These are phyloP conservation scores for Sesamia inferens DNA, from an alignment of 2,888 invertebrate species.

Conservation along the genomic window DNA sequence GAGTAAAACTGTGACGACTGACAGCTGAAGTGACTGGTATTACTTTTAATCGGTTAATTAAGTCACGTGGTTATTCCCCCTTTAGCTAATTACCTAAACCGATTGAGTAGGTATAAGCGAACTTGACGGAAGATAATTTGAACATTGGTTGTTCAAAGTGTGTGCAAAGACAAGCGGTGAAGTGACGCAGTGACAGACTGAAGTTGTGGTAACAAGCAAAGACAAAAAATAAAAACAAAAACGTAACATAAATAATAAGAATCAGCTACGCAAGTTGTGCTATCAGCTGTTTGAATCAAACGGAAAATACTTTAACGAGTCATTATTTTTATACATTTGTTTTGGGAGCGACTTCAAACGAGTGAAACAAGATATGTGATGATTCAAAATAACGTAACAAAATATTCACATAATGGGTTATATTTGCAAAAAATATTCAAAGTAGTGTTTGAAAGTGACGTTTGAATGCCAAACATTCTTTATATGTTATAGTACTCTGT, in stretches of 20 bases:
- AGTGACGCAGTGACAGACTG: conserved; percentile 18
- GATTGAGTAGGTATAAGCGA: not conserved
- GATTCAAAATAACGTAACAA: not conserved
- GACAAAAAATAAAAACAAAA: conserved; percentile 18
- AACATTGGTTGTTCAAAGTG: not conserved
- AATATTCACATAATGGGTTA: too few relatives aligned
- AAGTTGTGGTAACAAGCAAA: conserved; percentile 6
- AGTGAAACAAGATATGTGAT: not conserved
- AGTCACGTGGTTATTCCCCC: too few relatives aligned
- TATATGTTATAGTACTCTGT: too few relatives aligned
- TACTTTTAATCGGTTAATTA: too few relatives aligned
- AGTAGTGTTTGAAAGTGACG: not conserved
- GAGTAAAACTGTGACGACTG: too few relatives aligned
- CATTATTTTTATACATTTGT: conserved; percentile 1
- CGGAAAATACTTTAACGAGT: conserved; percentile 24
- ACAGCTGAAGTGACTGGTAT: too few relatives aligned
- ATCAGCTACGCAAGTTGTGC: conserved; percentile 7
- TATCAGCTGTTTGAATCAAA: conserved; percentile 50
- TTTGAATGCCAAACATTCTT: too few relatives aligned
- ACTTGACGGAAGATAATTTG: not conserved
- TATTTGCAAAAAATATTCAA: not conserved
- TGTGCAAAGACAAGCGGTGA: not conserved
- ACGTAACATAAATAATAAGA: conserved; percentile 5
- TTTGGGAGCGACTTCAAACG: not conserved
- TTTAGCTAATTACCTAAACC: too few relatives aligned